Evolutionary conservation across 2,888 invertebrate genomes (phyloP).

Genomic region (Rhabditoides inermis): DNA sequence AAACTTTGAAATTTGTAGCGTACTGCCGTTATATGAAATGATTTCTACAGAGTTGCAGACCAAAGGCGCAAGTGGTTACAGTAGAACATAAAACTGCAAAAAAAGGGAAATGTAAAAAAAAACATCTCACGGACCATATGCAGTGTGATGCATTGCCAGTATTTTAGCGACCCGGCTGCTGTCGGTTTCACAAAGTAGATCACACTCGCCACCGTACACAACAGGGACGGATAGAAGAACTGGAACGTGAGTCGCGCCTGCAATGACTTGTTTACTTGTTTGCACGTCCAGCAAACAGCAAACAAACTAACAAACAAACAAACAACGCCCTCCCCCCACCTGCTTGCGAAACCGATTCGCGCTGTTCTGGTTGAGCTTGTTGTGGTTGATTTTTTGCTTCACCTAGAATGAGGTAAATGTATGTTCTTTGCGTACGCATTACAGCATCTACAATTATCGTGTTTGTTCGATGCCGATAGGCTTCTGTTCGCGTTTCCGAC

Average conservation of each 20-base stretch:
- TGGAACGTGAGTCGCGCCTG: constrained; percentile 47
- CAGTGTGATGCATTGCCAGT: constrained; percentile 33
- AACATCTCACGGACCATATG: constrained; percentile 29
- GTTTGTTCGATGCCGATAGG: neutral
- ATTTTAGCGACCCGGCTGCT: constrained; percentile 19
- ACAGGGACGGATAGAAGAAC: constrained; percentile 48
- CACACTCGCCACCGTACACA: constrained; percentile 44
- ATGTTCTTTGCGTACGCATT: no score
- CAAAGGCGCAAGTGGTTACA: no score
- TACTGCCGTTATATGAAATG: no score
- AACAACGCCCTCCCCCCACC: constrained; percentile 14
- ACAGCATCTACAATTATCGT: no score
- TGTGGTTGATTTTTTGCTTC: constrained; percentile 43
- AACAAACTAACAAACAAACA: neutral
- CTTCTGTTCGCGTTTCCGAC: no score
- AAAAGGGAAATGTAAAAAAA: no score
- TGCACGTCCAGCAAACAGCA: neutral
- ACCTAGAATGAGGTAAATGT: no score
- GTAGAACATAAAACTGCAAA: no score
- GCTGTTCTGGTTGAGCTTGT: constrained; percentile 47
- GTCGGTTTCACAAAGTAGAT: constrained; percentile 43
- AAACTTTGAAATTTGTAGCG: no score
- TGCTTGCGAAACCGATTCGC: constrained; percentile 48
- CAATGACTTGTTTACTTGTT: constrained; percentile 3
- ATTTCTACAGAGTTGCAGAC: no score